phyloP scores from a whole-genome alignment of 2,888 invertebrate genomes.

The Coelogynopora nodosa region DNA sequence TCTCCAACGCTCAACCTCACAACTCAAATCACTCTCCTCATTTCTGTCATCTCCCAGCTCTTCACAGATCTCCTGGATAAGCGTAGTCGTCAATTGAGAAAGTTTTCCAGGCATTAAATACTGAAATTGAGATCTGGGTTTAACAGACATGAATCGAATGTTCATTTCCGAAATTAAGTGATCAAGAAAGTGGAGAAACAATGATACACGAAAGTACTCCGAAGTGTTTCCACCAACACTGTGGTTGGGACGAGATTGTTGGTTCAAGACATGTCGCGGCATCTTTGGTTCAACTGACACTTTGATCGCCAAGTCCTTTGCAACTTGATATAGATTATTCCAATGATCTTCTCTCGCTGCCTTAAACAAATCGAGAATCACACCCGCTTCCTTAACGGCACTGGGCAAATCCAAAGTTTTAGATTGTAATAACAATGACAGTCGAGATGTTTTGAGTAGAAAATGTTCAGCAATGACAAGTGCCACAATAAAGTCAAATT shows the following conservation, averaged over 20 bases:
- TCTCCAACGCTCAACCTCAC: not conserved
- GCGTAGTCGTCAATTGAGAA: not conserved
- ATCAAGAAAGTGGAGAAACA: not conserved
- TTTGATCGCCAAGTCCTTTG: not conserved
- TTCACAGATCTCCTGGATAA: not conserved
- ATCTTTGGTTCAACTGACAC: not conserved
- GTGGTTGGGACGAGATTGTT: not conserved
- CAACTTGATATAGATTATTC: not conserved
- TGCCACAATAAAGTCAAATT: not conserved
- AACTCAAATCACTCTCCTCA: not conserved
- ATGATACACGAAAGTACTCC: not conserved
- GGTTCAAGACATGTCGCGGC: not conserved
- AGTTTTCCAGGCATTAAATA: not conserved
- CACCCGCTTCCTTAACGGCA: not conserved
- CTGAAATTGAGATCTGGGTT: not conserved
- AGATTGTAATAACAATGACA: not conserved
- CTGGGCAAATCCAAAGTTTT: not conserved
- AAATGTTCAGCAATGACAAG: not conserved
- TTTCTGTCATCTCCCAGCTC: not conserved
- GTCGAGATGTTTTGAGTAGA: not conserved
- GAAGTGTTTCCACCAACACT: not conserved
- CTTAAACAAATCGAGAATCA: not conserved
- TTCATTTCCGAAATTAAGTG: not conserved
- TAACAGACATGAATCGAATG: not conserved
- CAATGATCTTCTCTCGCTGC: not conserved